phyloP scores from a whole-genome alignment of 2,888 invertebrate species.

The Calameuta pallipes region DNA sequence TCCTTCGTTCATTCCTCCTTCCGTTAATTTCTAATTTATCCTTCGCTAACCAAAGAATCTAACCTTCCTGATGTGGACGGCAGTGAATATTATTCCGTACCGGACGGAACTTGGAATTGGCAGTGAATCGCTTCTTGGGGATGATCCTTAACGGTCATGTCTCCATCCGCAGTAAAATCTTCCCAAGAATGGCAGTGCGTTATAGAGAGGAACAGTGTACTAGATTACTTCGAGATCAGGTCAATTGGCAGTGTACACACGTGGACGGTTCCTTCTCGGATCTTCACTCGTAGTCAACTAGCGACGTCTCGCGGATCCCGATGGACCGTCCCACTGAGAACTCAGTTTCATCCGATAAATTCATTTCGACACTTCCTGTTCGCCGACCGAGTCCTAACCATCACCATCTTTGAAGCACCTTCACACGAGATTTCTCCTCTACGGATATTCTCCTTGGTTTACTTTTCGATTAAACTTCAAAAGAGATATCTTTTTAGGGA shows the following conservation, averaged over 20 bases:
- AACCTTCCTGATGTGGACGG: neutral
- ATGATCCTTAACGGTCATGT: neutral
- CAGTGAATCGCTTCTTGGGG: neutral
- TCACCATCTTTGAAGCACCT: neutral
- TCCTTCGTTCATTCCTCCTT: neutral
- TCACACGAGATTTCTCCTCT: neutral
- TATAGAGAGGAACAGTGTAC: neutral
- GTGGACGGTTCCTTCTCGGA: neutral
- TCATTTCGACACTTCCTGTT: neutral
- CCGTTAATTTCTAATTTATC: conserved; percentile 15
- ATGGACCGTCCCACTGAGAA: neutral
- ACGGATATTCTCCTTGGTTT: neutral
- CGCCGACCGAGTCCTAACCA: neutral
- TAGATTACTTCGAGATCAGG: neutral
- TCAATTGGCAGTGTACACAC: neutral
- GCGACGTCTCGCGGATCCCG: neutral
- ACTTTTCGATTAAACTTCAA: neutral
- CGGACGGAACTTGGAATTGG: neutral
- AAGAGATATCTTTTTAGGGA: neutral
- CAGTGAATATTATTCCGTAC: neutral
- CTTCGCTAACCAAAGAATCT: conserved; percentile 18
- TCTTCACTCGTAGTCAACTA: neutral
- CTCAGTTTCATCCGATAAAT: neutral
- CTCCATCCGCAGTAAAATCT: neutral
- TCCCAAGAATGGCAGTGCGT: neutral